Percentiles rank a stretch among this genome's conserved stretches.
These are phyloP conservation scores for Leptobrachium ailaonicum DNA, from an alignment of 2,113 vertebrate genomes.

Conservation along the genomic window DNA sequence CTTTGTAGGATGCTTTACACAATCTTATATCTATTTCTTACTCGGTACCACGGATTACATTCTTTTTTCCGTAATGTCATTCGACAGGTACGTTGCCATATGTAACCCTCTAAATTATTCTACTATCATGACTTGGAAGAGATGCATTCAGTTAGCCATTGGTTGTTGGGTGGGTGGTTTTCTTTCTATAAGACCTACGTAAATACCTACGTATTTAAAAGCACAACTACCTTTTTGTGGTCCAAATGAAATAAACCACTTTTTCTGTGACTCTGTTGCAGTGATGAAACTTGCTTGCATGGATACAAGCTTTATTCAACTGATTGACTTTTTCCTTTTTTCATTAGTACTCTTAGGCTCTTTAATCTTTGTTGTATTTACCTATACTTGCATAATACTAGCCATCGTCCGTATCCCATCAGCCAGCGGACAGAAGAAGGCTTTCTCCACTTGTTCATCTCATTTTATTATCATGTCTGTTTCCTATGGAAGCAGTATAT, in stretches of 20 bases:
- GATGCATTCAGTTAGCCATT: not conserved
- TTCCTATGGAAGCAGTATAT: conserved; percentile 54
- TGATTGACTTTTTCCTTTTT: not conserved
- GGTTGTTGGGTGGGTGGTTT: conserved; percentile 48
- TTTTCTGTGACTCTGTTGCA: conserved; percentile 43
- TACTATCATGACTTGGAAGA: conserved; percentile 10
- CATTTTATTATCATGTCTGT: not conserved
- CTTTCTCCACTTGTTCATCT: no score
- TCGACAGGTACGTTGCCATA: conserved; percentile 47
- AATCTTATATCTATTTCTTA: conserved; percentile 62
- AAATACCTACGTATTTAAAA: conserved; percentile 39
- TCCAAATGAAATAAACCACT: conserved; percentile 8
- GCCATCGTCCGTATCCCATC: no score
- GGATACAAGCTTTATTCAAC: not conserved
- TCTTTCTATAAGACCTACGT: conserved; percentile 30
- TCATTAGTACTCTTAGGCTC: not conserved
- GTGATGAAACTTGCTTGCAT: conserved; percentile 1
- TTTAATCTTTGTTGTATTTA: no score
- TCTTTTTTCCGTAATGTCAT: conserved; percentile 58
- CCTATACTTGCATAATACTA: no score
- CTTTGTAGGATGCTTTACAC: conserved; percentile 55
- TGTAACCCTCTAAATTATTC: conserved; percentile 35
- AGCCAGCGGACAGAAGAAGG: no score
- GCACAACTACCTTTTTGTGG: conserved; percentile 53
- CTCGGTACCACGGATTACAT: conserved; percentile 56